Evolutionary conservation across 2,113 vertebrate species (phyloP), one percentile per base, ranked within the genome.

Genomic region (Dermatemys mawii): DNA sequence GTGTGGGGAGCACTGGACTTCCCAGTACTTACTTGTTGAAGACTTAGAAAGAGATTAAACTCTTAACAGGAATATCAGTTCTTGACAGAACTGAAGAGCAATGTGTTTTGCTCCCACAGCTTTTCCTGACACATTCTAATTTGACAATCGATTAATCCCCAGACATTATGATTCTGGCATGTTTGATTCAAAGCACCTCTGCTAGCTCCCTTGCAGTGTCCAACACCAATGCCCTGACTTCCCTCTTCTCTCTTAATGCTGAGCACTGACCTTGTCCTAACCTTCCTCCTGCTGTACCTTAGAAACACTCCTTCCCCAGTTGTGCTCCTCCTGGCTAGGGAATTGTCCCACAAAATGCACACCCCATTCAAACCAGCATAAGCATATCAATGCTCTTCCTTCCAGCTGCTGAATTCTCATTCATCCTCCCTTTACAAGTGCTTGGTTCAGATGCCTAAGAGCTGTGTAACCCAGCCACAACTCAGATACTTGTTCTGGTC

Each of bases 1-100:
- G 0, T 32, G 67, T 44, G 32, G 78, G 63, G 81, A 86, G 4
- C 73, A 8, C 46, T 85, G 82, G 57, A 24, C 44, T 0, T 0
- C 5, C 54, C 53, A 0, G 2, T 21, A n/a, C 84, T 0, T 5
- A 13, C 87, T 83, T 27, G 73, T 85, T 81, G 38, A 11, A 78
- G 87, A 5, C 29, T 2, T 9, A 13, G 27, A 70, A 81, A 92
- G 92, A 44, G 78, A n/a, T 60, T 19, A 19, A 76, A 53, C 19
- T 6, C 75, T 22, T 51, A 2, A 48, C 5, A 26, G 49, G 81
- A 83, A 38, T 17, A 8, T 48, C n/a, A 55, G 24, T 11, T 41
- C 1, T 1, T 57, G 6, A 73, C n/a, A 73, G 11, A 83, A 41
- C 5, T 26, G 46, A 55, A 0, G 8, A 22, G 14, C 14, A 2